These are phyloP conservation scores for Enteromius treurensis DNA, from an alignment of 2,797 vertebrate species.

Conservation along the genomic window DNA sequence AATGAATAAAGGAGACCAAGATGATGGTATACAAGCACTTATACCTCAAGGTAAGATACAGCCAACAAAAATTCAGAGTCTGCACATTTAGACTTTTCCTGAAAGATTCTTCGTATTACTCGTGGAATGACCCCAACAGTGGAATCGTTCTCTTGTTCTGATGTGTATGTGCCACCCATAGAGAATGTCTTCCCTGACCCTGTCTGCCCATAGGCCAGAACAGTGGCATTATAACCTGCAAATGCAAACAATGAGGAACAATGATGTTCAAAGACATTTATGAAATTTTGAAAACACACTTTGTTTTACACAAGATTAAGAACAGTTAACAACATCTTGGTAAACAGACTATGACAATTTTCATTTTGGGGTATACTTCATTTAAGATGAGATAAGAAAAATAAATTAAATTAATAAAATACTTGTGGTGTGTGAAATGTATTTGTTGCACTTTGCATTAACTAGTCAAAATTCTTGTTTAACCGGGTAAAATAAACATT, in stretches of 20 bases:
- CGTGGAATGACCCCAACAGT: constrained; percentile 92
- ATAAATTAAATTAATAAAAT: neutral
- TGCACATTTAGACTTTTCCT: constrained; percentile 79
- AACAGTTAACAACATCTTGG: too few relatives aligned
- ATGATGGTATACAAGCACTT: neutral
- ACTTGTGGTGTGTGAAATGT: neutral
- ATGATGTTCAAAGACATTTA: too few relatives aligned
- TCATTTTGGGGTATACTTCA: too few relatives aligned
- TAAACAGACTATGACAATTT: neutral
- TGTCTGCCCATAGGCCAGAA: constrained; percentile 95
- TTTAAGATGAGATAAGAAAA: too few relatives aligned
- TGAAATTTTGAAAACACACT: neutral
- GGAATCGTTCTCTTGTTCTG: constrained; percentile 86
- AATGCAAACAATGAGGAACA: constrained; percentile 29
- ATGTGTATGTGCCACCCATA: constrained; percentile 94
- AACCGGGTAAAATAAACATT: too few relatives aligned
- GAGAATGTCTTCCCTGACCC: constrained; percentile 97
- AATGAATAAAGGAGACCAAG: neutral
- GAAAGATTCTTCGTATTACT: constrained; percentile 86
- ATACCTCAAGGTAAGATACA: constrained; percentile 94
- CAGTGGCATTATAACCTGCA: constrained; percentile 93
- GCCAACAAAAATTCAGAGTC: constrained; percentile 83
- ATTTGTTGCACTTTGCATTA: too few relatives aligned
- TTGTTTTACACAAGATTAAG: neutral
- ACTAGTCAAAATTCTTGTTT: too few relatives aligned